phyloP scores from a whole-genome alignment of 2,888 invertebrate genomes.

The Philonicus albiceps region DNA sequence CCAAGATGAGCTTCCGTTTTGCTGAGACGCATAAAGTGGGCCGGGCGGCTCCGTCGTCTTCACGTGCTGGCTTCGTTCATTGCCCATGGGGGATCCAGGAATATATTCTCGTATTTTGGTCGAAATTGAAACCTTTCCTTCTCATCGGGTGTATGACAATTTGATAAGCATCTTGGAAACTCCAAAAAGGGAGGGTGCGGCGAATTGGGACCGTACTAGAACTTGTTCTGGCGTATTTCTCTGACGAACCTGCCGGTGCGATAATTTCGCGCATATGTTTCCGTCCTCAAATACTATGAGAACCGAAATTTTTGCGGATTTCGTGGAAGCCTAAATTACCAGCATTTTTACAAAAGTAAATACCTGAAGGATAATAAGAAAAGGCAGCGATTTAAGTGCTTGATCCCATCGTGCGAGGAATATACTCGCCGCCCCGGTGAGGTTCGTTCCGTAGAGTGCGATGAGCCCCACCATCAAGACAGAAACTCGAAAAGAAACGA shows the following conservation, averaged over 20 bases:
- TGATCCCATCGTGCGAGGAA: background rate
- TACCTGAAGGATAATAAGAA: slow-evolving; percentile 41
- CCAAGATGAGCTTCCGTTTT: background rate
- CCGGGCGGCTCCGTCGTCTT: background rate
- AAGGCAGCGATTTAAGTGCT: background rate
- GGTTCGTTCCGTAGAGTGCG: background rate
- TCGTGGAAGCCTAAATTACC: background rate
- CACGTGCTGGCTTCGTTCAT: background rate
- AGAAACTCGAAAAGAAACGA: background rate
- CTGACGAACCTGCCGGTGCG: background rate
- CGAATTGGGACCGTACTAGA: background rate
- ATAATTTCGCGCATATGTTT: background rate
- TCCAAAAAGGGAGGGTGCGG: background rate
- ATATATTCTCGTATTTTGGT: background rate
- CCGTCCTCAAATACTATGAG: background rate
- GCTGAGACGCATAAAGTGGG: background rate
- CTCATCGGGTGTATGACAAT: background rate
- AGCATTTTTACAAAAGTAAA: slow-evolving; percentile 19
- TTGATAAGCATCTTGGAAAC: slow-evolving; percentile 1
- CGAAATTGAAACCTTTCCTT: slow-evolving; percentile 8
- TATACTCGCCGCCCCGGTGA: background rate
- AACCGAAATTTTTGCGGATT: background rate
- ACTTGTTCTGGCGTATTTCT: no score
- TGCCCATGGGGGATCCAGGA: background rate
- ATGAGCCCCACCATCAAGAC: background rate